Percentiles rank a stretch among this genome's conserved stretches.
Conservation (phyloP, 2,113 vertebrate species). For the Phaethornis superciliosus region DNA sequence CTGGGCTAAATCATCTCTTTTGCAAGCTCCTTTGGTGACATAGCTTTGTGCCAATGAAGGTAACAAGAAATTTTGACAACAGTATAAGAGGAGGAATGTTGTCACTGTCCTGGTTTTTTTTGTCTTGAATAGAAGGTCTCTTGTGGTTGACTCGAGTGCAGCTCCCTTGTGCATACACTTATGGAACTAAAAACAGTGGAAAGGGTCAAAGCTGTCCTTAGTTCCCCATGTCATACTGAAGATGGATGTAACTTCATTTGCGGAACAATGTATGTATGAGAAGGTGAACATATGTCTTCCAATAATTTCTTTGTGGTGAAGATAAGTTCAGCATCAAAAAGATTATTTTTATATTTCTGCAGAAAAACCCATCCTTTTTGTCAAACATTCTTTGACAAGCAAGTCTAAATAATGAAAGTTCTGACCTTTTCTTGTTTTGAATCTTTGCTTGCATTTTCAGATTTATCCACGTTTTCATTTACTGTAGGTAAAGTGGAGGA, state of each 20-base stretch:
- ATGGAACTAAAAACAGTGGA: fast-evolving
- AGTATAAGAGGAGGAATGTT: background rate
- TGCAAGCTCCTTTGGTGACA: background rate
- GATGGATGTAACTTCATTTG: background rate
- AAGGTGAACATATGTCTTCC: background rate
- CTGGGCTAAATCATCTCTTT: background rate
- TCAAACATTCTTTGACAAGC: background rate
- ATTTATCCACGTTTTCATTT: background rate
- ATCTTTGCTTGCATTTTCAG: background rate
- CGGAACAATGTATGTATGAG: background rate
- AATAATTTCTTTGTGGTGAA: background rate
- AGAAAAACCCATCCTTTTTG: background rate
- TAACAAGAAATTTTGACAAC: background rate
- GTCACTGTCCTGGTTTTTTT: background rate
- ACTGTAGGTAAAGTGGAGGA: background rate
- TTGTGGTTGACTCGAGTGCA: background rate
- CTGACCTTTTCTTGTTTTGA: background rate
- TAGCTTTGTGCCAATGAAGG: background rate
- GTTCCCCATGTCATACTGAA: background rate
- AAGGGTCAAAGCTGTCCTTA: background rate
- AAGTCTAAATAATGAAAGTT: background rate
- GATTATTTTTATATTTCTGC: background rate
- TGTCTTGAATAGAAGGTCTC: background rate
- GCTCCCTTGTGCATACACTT: background rate
- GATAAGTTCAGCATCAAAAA: background rate